Conservation (phyloP, 2,113 vertebrate genomes). For the Elaphurus davidianus region DNA sequence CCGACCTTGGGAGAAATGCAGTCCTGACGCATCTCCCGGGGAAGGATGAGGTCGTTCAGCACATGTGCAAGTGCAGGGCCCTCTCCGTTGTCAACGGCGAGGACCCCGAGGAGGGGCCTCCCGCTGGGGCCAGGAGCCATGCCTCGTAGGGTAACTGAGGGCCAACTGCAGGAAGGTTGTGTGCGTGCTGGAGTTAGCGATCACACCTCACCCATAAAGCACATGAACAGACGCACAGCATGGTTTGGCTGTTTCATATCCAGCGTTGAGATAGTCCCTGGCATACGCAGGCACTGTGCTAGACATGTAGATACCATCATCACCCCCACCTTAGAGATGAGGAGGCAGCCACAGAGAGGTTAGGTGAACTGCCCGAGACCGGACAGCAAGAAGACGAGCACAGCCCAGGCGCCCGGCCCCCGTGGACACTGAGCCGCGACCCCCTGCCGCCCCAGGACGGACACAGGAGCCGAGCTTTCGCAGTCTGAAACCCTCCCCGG, state of each 20-base stretch:
- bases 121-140: not conserved
- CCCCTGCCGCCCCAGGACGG: not conserved
- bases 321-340: not conserved
- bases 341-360: not conserved
- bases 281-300: rapidly evolving
- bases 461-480: rapidly evolving
- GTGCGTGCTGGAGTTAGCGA: not conserved
- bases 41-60: not conserved
- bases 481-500: not conserved
- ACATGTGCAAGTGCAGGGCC: rapidly evolving
- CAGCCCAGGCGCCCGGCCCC: rapidly evolving
- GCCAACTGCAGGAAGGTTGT: rapidly evolving
- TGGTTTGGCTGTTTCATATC: rapidly evolving
- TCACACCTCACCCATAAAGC: rapidly evolving
- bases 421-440: rapidly evolving
- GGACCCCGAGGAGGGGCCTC: too few relatives aligned
- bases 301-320: rapidly evolving
- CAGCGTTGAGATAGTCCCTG: rapidly evolving
- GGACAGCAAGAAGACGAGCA: rapidly evolving
- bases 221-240: rapidly evolving
- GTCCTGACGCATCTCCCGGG: rapidly evolving
- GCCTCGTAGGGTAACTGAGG: rapidly evolving
- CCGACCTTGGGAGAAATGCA: not conserved
- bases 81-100: not conserved
- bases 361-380: rapidly evolving